Evolutionary conservation across 2,113 vertebrate species (phyloP).

Genomic region (Hirundichthys speculiger): DNA sequence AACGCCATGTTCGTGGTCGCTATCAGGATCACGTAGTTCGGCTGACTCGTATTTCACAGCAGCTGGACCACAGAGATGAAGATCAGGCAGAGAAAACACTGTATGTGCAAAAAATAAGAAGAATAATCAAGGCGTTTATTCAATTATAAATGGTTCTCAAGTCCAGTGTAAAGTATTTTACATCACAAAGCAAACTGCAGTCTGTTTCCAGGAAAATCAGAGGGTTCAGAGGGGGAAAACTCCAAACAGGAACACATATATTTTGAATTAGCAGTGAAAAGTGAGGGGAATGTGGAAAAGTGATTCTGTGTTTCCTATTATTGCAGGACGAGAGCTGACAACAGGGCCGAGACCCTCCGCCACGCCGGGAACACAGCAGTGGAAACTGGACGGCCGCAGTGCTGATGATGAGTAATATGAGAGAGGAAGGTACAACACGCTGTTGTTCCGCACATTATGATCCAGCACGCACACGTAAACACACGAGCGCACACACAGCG

Average conservation of each 20-base stretch:
- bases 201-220: conserved; percentile 37
- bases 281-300: conserved; percentile 66
- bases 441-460: conserved; percentile 64
- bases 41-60: too few species aligned
- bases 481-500: conserved; percentile 4
- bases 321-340: conserved; percentile 62
- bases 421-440: conserved; percentile 52
- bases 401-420: conserved; percentile 76
- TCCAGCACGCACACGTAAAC: conserved; percentile 9
- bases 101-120: too few species aligned
- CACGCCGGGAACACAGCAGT: conserved; percentile 40
- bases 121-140: too few species aligned
- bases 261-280: conserved; percentile 57
- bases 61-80: too few species aligned
- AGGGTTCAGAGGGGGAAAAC: background rate
- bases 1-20: too few species aligned
- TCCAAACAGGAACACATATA: conserved; percentile 62
- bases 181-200: conserved; percentile 1
- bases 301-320: conserved; percentile 76
- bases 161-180: background rate
- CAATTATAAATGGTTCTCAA: too few species aligned
- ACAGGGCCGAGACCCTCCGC: conserved; percentile 35
- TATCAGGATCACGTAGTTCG: too few species aligned
- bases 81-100: too few species aligned
- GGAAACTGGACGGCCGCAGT: conserved; percentile 60